Evolutionary conservation across 2,888 invertebrate species (phyloP).

Genomic region (Troides oblongomaculatus): DNA sequence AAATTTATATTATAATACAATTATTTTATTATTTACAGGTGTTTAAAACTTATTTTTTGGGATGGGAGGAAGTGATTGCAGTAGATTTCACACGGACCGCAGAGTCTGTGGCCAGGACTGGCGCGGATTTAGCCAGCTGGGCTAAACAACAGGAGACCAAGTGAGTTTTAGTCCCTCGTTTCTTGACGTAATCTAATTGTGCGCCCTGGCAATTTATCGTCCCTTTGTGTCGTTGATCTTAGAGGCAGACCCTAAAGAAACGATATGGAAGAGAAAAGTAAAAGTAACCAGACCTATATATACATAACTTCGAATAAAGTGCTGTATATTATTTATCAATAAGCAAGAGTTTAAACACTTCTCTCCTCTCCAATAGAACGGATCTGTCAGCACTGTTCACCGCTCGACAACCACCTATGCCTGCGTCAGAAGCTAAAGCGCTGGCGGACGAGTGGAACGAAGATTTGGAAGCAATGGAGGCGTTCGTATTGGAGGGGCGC

Average conservation of each 20-base stretch:
- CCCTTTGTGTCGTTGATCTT: too few relatives aligned
- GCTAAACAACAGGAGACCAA: constrained; percentile 93
- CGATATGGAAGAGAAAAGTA: neutral
- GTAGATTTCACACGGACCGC: constrained; percentile 99
- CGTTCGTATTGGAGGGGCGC: constrained; percentile 96
- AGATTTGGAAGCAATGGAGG: constrained; percentile 98
- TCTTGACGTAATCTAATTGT: neutral
- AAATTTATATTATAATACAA: neutral
- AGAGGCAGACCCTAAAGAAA: too few relatives aligned
- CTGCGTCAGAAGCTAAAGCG: constrained; percentile 89
- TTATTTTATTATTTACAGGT: constrained; percentile 74
- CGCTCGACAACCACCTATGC: constrained; percentile 95
- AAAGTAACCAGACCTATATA: neutral
- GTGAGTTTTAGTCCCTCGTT: constrained; percentile 46
- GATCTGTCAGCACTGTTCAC: constrained; percentile 97
- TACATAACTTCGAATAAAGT: too few relatives aligned
- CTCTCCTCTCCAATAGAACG: constrained; percentile 77
- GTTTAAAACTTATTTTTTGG: constrained; percentile 97
- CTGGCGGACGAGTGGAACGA: constrained; percentile 98
- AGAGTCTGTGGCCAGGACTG: constrained; percentile 97
- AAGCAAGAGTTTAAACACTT: neutral
- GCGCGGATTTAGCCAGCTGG: constrained; percentile 96
- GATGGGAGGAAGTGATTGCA: constrained; percentile 99
- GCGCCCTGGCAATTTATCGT: neutral
- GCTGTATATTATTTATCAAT: too few relatives aligned